Evolutionary conservation across 2,888 invertebrate genomes (phyloP), one percentile per base, ranked within the genome.

Genomic region (Nowickia ferox): DNA sequence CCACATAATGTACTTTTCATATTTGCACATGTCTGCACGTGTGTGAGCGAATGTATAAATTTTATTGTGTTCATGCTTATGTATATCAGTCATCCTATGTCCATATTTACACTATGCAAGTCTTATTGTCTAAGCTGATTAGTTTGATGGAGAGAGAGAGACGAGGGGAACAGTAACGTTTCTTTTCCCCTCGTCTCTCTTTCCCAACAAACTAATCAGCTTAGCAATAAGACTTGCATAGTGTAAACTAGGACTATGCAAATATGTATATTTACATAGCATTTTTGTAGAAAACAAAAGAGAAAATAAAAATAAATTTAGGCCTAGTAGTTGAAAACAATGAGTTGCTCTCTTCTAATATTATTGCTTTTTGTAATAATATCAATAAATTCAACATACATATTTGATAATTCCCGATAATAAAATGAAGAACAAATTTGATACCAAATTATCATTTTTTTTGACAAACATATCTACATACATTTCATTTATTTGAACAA

Each of bases 61-160:
- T 81, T 75, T 74, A 76, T 75, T 78, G 72, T 65, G 72, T 81
- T 75, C 38, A 46, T 79, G 74, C 42, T 44, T 66, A 75, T 74
- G 68, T 4, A 2, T 30, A n/a, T 81, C 57, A 77, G 44, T 63
- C 61, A 57, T 80, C 63, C 30, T 53, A n/a, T n/a, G n/a, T n/a
- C n/a, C n/a, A n/a, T n/a, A n/a, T n/a, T n/a, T n/a, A n/a, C n/a
- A n/a, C n/a, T n/a, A n/a, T n/a, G n/a, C n/a, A n/a, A n/a, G n/a
- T n/a, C n/a, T n/a, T n/a, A n/a, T n/a, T n/a, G n/a, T n/a, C n/a
- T n/a, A n/a, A n/a, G n/a, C n/a, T n/a, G n/a, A n/a, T n/a, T n/a
- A n/a, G n/a, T n/a, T n/a, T n/a, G n/a, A n/a, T n/a, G n/a, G n/a
- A n/a, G n/a, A n/a, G n/a, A n/a, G n/a, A n/a, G n/a, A n/a, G n/a